These are phyloP conservation scores for Cassiopea andromeda DNA, from an alignment of 30 jellyfish, hydroid and myxozoan genomes.

Conservation along the genomic window DNA sequence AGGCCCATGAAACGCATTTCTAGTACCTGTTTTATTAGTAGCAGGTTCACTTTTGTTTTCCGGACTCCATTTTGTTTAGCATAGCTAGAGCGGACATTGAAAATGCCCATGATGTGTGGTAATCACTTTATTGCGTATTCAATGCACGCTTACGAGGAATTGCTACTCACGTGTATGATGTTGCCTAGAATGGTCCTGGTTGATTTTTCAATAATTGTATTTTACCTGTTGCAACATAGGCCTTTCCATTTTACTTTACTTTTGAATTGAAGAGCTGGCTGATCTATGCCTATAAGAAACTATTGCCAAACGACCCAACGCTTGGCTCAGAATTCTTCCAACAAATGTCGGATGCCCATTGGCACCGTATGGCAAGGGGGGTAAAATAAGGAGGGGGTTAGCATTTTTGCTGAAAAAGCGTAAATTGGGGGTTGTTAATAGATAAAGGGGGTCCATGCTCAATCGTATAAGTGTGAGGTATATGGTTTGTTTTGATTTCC, in stretches of 20 bases:
- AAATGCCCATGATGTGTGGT: background rate
- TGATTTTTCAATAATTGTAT: background rate
- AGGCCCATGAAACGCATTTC: background rate
- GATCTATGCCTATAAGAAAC: too few relatives aligned
- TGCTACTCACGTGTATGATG: background rate
- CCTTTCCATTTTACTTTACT: background rate
- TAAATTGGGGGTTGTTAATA: too few relatives aligned
- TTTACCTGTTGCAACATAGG: background rate
- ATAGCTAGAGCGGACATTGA: background rate
- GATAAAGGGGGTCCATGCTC: too few relatives aligned
- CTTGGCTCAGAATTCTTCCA: too few relatives aligned
- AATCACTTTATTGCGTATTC: conserved; percentile 13
- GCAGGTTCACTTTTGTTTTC: conserved; percentile 41
- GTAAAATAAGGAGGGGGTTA: too few relatives aligned
- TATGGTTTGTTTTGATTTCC: too few relatives aligned
- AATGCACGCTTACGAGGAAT: conserved; percentile 28
- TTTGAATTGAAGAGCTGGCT: too few relatives aligned
- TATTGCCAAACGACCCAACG: too few relatives aligned
- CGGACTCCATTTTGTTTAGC: conserved; percentile 4
- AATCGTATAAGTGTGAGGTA: too few relatives aligned
- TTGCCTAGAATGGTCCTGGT: background rate
- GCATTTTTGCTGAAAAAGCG: too few relatives aligned
- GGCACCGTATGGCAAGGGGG: too few relatives aligned
- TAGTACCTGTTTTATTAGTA: conserved; percentile 14
- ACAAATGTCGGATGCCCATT: too few relatives aligned